phyloP scores from a whole-genome alignment of 23 tunicate genomes.

The Aplidium turbinatum region DNA sequence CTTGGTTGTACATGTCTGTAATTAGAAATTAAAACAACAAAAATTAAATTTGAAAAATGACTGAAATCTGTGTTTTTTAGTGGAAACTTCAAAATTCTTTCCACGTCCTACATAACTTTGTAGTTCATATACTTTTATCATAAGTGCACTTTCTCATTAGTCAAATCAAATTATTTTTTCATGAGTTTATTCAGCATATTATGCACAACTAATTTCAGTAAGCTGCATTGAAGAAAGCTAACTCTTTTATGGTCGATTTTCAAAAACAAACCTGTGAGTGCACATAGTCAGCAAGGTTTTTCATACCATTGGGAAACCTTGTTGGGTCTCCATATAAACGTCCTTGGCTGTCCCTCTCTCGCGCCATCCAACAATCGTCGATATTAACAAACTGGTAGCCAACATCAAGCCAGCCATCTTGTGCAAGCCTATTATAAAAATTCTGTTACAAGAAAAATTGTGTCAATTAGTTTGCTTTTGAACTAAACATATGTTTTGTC shows the following conservation, averaged over 20 bases:
- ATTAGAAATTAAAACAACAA: too few relatives aligned
- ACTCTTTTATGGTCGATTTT: too few relatives aligned
- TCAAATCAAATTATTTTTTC: too few relatives aligned
- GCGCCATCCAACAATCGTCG: conserved; percentile 95
- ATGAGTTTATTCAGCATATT: too few relatives aligned
- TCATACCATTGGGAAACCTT: conserved; percentile 92
- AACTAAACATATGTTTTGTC: not conserved
- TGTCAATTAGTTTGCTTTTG: too few relatives aligned
- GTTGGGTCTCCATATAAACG: conserved; percentile 62
- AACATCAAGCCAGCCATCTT: conserved; percentile 90
- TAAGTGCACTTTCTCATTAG: not conserved
- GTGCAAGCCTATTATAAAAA: conserved; percentile 38
- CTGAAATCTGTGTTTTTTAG: too few relatives aligned
- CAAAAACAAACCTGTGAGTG: conserved; percentile 93
- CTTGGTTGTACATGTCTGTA: too few relatives aligned
- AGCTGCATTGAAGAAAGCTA: too few relatives aligned
- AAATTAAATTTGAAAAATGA: too few relatives aligned
- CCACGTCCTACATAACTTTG: not conserved
- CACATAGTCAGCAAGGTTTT: conserved; percentile 81
- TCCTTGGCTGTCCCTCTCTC: conserved; percentile 39
- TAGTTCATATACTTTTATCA: not conserved
- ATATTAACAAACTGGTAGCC: conserved; percentile 84
- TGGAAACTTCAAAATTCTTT: too few relatives aligned
- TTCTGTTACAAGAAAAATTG: not conserved
- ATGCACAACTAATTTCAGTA: too few relatives aligned